Evolutionary conservation across 1,140 invertebrate genomes (phyloP), one percentile per base, ranked within the genome.

Genomic region (Dolichoris vasculosae): DNA sequence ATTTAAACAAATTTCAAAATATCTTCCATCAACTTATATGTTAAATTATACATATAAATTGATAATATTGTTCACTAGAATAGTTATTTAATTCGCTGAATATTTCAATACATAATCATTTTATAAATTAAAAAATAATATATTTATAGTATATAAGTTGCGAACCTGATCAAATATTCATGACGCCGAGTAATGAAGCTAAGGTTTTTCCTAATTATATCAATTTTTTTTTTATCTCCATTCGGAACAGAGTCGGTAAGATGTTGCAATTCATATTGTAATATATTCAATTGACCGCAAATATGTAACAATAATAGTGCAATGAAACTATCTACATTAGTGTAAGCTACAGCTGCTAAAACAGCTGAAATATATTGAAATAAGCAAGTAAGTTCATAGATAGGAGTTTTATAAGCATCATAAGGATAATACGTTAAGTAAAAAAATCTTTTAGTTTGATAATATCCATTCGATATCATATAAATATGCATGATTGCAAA

Each of bases 301-400:
- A 88, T 26, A 69, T 89, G 87, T 13, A 89, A 35, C 0, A 89
- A 63, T 40, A 89, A 30, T 20, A 89, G 80, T 15, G 75, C 86
- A 26, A 88, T 80, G 20, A 87, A 89, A 78, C 85, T 86, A 32
- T 87, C 87, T 30, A 86, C 67, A 8, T 69, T 79, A 8, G 63
- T n/a, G 35, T 87, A 88, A 23, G 81, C 59, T 17, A 83, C 67
- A 30, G 85, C 86, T 4, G 83, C 63, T 1, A 55, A 13, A 9
- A 63, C 17, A 32, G 69, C 43, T n/a, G 32, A 7, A 30, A 82
- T 20, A 35, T 7, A 30, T 55, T 86, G 71, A 0, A 46, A 35
- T 15, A 76, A 11, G 63, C 84, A 82, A 15, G 30, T 64, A 43
- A 82, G 77, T 40, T 85, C 64, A n/a, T 43, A 80, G 4, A 78